Base-by-base conservation (phyloP, 92 coral and sea anemone genomes). In the Virgularia gustaviana region DNA sequence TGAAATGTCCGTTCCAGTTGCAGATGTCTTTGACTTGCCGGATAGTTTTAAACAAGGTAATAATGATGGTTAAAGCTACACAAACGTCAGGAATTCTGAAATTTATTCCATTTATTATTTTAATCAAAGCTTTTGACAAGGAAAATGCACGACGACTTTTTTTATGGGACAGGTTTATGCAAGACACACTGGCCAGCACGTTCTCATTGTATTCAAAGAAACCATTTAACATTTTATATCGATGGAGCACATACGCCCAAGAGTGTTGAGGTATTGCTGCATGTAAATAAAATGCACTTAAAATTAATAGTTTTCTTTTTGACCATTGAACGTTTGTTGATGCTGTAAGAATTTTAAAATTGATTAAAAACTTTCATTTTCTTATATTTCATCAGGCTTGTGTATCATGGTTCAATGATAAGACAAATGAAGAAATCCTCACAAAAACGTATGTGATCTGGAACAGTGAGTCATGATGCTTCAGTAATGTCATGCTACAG, bases 241-340 rank as follows among this genome's bases (percentile, higher is more conserved):
- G 99, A 94, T 52, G 99, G 99, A n/a, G 99, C 99, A 1, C 99
- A 94, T 78, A 94, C 99, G 1, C 89, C 87, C 6, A 86, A 60
- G 44, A 94, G 99, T 47, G 78, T 89, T 41, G 90, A 87, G 95
- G 99, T 89, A 47, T 47, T 19, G 55, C 55, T 15, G 22, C 22
- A 47, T 15, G 15, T 47, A 15, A 47, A 39, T n/a, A n/a, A n/a
- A n/a, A n/a, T n/a, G n/a, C n/a, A n/a, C n/a, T n/a, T n/a, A n/a
- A n/a, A n/a, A n/a, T n/a, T n/a, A n/a, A n/a, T n/a, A n/a, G n/a
- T n/a, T n/a, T n/a, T n/a, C n/a, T n/a, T n/a, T n/a, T n/a, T n/a
- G n/a, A n/a, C n/a, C n/a, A n/a, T n/a, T n/a, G n/a, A n/a, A n/a
- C n/a, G n/a, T n/a, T n/a, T n/a, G n/a, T n/a, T n/a, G n/a, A n/a